A percentile compares a stretch with the other conserved stretches of the same genome.
Evolutionary conservation across 2,113 vertebrate genomes (phyloP).

Genomic region (Microtus pennsylvanicus): DNA sequence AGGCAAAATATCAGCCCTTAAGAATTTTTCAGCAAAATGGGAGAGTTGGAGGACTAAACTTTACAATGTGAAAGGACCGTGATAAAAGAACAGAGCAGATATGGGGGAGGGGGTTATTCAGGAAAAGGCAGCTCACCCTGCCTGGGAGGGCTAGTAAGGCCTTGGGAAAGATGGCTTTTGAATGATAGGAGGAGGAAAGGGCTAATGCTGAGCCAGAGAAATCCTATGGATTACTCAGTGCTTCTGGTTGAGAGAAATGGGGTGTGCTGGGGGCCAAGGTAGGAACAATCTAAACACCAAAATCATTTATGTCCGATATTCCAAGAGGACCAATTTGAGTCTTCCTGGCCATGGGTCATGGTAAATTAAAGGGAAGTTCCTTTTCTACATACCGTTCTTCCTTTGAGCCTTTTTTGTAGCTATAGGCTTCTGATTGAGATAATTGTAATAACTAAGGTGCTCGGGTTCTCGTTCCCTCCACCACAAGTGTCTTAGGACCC

Average conservation of each 20-base stretch:
- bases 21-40: background rate
- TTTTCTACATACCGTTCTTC: background rate
- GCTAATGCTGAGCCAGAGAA: background rate
- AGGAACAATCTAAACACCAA: background rate
- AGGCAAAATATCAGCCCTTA: background rate
- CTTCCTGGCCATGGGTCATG: background rate
- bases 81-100: background rate
- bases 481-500: background rate
- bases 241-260: background rate
- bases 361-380: background rate
- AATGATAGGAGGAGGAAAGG: background rate
- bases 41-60: background rate
- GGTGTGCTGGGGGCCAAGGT: background rate
- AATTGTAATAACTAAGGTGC: background rate
- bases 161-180: background rate
- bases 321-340: background rate
- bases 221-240: background rate
- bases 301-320: background rate
- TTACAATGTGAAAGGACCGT: background rate
- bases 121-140: background rate
- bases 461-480: background rate
- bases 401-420: background rate
- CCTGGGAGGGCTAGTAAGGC: background rate
- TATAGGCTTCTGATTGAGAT: background rate
- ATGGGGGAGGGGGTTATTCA: background rate